Conservation (phyloP, 2,888 invertebrate genomes). For the Netelia melanura region DNA sequence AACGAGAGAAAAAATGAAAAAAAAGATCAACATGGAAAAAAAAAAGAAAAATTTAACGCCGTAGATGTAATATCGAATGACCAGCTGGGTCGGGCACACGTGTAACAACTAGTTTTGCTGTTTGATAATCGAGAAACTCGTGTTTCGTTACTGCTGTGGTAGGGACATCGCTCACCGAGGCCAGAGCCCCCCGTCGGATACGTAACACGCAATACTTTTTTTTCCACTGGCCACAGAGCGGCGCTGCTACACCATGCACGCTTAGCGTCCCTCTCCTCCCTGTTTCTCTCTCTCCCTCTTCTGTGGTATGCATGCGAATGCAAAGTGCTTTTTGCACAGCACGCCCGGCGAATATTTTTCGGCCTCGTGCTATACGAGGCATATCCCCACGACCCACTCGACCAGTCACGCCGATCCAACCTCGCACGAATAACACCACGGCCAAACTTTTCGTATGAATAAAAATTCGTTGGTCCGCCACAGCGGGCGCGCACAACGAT, state of each 20-base stretch:
- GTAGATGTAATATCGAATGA: constrained; percentile 7
- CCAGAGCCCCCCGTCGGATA: constrained; percentile 7
- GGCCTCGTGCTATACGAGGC: background rate
- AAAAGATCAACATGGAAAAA: background rate
- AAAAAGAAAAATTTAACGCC: background rate
- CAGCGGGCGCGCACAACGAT: constrained; percentile 16
- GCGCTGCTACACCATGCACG: constrained; percentile 32
- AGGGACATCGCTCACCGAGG: constrained; percentile 35
- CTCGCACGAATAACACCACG: constrained; percentile 4
- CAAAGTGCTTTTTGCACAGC: constrained; percentile 50
- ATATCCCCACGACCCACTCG: background rate
- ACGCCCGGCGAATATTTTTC: constrained; percentile 51
- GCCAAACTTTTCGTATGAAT: constrained; percentile 60
- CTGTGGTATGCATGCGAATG: constrained; percentile 44
- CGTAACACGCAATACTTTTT: constrained; percentile 6
- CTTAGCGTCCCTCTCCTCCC: constrained; percentile 4
- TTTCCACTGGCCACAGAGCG: constrained; percentile 9
- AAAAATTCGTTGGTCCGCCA: constrained; percentile 39
- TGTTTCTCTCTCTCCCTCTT: background rate
- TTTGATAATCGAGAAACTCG: constrained; percentile 41
- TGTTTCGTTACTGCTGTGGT: constrained; percentile 43
- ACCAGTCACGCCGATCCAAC: constrained; percentile 6
- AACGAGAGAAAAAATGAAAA: background rate
- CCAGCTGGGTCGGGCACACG: constrained; percentile 12
- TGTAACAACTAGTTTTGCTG: constrained; percentile 16